Conservation (phyloP, 2,797 vertebrate genomes). For the Sparus aurata region DNA sequence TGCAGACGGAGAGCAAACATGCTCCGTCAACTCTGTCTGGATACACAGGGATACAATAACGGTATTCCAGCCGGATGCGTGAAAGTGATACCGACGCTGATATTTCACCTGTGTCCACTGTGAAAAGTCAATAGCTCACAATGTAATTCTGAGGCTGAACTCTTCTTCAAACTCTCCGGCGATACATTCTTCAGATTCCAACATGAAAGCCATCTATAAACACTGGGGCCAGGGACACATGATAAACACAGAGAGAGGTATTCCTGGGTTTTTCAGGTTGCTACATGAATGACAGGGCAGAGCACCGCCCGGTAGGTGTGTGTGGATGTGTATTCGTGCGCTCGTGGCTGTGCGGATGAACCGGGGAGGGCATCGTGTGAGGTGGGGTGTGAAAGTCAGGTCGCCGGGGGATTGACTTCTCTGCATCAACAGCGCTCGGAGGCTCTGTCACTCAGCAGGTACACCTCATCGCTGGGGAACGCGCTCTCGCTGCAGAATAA, state of each 20-base stretch:
- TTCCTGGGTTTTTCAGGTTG: conserved; percentile 72
- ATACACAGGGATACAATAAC: conserved; percentile 30
- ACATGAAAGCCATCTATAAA: conserved; percentile 72
- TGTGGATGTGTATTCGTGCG: conserved; percentile 9
- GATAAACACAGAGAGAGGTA: conserved; percentile 60
- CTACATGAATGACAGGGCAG: conserved; percentile 70
- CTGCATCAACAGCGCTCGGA: conserved; percentile 74
- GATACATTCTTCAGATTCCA: conserved; percentile 77
- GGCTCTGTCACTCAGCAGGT: conserved; percentile 82
- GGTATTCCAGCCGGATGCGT: neutral
- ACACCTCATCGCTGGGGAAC: conserved; percentile 78
- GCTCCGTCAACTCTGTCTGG: conserved; percentile 13
- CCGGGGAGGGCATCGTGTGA: conserved; percentile 53
- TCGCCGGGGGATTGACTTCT: conserved; percentile 69
- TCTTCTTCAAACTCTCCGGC: conserved; percentile 43
- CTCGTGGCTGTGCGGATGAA: conserved; percentile 24
- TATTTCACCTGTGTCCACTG: conserved; percentile 48
- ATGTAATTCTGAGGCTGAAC: conserved; percentile 41
- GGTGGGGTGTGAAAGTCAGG: conserved; percentile 72
- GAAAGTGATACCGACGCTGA: conserved; percentile 38
- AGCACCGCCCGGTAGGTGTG: conserved; percentile 32
- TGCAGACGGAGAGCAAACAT: conserved; percentile 3
- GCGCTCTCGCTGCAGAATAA: conserved; percentile 71
- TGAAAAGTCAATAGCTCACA: conserved; percentile 42
- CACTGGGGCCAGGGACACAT: conserved; percentile 56